These are phyloP conservation scores for Umimayanthus chanpuru DNA, from an alignment of 92 coral and sea anemone species.

Conservation along the genomic window DNA sequence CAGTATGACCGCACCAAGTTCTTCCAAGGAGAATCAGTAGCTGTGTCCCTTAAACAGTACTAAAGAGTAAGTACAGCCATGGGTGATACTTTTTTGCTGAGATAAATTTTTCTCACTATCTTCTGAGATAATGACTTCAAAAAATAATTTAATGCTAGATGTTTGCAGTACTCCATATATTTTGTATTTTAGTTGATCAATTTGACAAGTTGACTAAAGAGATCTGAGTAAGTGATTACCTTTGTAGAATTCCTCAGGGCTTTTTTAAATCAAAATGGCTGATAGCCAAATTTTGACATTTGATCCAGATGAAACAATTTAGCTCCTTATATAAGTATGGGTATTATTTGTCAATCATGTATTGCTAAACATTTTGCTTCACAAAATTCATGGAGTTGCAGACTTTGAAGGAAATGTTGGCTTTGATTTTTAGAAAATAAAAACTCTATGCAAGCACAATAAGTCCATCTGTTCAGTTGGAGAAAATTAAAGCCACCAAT, in stretches of 20 bases:
- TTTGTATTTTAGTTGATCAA: neutral
- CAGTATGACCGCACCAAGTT: constrained; percentile 86
- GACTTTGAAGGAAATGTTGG: neutral
- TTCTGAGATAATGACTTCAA: neutral
- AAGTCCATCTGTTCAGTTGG: neutral
- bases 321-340: neutral
- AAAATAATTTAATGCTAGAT: neutral
- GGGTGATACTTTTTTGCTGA: neutral
- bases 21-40: constrained; percentile 75
- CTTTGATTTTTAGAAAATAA: neutral
- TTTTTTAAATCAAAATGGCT: neutral
- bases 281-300: neutral
- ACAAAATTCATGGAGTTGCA: neutral
- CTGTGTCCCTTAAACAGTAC: constrained; percentile 42
- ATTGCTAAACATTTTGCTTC: neutral
- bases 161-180: neutral
- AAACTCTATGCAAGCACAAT: neutral
- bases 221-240: neutral
- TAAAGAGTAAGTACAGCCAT: constrained; percentile 7
- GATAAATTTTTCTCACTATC: neutral
- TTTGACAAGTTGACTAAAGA: too few species aligned
- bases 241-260: neutral
- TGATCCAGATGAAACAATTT: too few species aligned
- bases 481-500: too few species aligned
- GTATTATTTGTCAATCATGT: too few species aligned